These are phyloP conservation scores for Mus caroli DNA, from an alignment of 2,797 vertebrate species.

Conservation along the genomic window DNA sequence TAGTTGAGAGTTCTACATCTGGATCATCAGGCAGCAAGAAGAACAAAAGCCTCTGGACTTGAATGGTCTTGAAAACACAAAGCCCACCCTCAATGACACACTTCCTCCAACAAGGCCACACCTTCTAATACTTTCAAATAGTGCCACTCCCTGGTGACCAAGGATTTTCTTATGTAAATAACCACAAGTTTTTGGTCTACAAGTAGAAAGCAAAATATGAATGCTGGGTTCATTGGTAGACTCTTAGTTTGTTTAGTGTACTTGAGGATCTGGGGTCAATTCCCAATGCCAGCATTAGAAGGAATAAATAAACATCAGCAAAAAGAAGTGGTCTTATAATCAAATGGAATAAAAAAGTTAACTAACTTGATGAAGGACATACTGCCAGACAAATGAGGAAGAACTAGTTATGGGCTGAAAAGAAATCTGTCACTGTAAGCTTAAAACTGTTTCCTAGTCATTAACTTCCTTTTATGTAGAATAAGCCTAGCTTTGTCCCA, in stretches of 20 bases:
- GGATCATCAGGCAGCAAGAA: not conserved
- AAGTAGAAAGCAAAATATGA: not conserved
- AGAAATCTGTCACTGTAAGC: not conserved
- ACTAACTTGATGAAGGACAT: constrained; percentile 7
- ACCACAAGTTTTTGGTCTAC: not conserved
- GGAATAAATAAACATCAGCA: not conserved
- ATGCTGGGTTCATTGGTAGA: not conserved
- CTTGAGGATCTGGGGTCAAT: not conserved
- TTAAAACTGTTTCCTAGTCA: not conserved
- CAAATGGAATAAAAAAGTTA: constrained; percentile 23
- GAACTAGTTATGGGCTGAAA: not conserved
- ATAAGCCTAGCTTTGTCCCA: not conserved
- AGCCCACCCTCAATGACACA: not conserved
- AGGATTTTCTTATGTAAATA: not conserved
- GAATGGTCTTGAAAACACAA: not conserved
- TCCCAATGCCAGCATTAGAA: not conserved
- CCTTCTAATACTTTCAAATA: not conserved
- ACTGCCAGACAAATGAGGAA: not conserved
- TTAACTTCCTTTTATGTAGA: not conserved
- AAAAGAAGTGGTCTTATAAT: not conserved
- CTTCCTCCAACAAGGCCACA: not conserved
- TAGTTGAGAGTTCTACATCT: not conserved
- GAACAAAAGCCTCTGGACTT: not conserved
- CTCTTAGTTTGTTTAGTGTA: not conserved
- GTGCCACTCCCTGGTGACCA: not conserved